Conservation (phyloP, 2,888 invertebrate species). For the Neocrepidodera transversa region DNA sequence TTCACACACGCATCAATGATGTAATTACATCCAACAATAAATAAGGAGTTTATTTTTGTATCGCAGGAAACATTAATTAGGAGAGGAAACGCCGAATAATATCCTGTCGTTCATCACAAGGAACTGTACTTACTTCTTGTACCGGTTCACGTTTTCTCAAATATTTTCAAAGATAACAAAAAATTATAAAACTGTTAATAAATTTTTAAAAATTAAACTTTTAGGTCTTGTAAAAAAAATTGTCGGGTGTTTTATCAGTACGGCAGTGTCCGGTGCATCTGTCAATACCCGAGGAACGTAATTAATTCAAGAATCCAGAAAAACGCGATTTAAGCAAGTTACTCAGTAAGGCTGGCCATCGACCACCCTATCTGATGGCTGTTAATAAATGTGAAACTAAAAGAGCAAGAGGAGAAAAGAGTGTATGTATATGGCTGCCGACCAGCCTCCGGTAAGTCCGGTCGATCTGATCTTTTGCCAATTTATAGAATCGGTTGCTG, state of each 20-base stretch:
- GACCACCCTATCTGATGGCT: conserved; percentile 53
- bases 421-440: conserved; percentile 4
- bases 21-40: conserved; percentile 10
- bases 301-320: conserved; percentile 49
- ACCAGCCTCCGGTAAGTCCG: conserved; percentile 28
- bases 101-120: conserved; percentile 26
- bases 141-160: too few relatives aligned
- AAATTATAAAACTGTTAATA: too few relatives aligned
- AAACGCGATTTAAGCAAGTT: conserved; percentile 41
- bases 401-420: conserved; percentile 8
- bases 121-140: too few relatives aligned
- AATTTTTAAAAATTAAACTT: too few relatives aligned
- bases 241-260: not conserved
- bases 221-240: too few relatives aligned
- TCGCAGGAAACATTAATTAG: conserved; percentile 36
- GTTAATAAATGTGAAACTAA: conserved; percentile 57
- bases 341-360: conserved; percentile 43
- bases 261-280: not conserved
- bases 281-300: conserved; percentile 42
- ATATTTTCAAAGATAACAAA: too few relatives aligned
- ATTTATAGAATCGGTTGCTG: conserved; percentile 53
- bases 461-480: conserved; percentile 53
- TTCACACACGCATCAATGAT: not conserved
- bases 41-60: conserved; percentile 15
- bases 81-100: conserved; percentile 24